Evolutionary conservation across 2,113 vertebrate genomes (phyloP).

Genomic region (Sturnus vulgaris): DNA sequence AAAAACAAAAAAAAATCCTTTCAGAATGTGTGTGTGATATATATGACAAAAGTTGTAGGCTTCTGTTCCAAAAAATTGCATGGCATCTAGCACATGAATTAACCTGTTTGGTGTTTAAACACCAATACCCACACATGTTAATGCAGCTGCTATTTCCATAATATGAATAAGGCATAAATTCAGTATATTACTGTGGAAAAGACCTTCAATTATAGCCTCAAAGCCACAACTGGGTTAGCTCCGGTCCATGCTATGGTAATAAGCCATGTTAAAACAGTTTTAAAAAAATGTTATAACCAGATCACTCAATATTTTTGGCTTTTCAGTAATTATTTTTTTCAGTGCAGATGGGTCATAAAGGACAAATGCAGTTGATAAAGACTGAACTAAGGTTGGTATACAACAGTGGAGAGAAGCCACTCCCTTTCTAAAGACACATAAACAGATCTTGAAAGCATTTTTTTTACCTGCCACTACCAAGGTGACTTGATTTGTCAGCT

Average conservation of each 20-base stretch:
- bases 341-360: background rate
- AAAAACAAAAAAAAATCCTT: background rate
- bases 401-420: background rate
- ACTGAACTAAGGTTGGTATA: background rate
- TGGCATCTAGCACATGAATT: background rate
- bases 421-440: background rate
- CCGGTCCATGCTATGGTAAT: accelerated
- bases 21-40: background rate
- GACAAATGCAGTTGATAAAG: background rate
- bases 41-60: background rate
- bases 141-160: background rate
- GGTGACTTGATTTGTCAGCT: constrained; percentile 35
- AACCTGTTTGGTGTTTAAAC: background rate
- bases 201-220: background rate
- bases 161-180: background rate
- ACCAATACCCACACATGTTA: background rate
- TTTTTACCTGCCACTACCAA: background rate
- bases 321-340: background rate
- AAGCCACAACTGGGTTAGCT: background rate
- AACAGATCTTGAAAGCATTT: background rate
- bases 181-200: background rate
- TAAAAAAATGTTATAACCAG: background rate
- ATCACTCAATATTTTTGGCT: background rate
- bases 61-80: background rate
- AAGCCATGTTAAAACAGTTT: background rate